Percentiles rank a stretch among this genome's conserved stretches.
phyloP scores from a whole-genome alignment of 2,113 vertebrate genomes.

The Centropus bengalensis region DNA sequence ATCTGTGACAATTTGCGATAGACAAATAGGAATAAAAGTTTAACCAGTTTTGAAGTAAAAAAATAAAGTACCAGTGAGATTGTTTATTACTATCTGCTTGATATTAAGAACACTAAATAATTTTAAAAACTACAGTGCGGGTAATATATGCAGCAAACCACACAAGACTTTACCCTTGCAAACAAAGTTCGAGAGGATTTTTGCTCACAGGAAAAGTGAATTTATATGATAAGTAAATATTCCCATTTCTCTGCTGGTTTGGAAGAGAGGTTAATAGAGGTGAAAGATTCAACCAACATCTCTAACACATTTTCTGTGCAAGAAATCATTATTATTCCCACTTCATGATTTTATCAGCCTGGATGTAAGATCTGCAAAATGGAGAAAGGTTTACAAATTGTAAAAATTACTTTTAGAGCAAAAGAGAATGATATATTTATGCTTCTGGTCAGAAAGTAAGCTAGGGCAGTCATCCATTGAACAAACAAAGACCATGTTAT shows the following conservation, averaged over 20 bases:
- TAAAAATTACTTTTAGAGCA: neutral
- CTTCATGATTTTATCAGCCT: slow-evolving; percentile 44
- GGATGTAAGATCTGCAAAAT: neutral
- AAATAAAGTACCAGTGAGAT: neutral
- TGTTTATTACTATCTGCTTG: neutral
- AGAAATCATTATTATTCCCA: slow-evolving; percentile 30
- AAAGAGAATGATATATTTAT: neutral
- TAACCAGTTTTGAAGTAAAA: slow-evolving; percentile 27
- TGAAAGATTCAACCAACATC: slow-evolving; percentile 39
- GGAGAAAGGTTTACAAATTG: neutral
- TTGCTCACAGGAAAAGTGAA: slow-evolving; percentile 44
- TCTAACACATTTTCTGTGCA: slow-evolving; percentile 27
- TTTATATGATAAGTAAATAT: slow-evolving; percentile 61
- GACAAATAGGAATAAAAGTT: neutral
- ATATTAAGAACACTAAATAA: neutral
- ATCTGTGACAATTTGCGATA: neutral
- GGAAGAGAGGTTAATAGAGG: slow-evolving; percentile 68
- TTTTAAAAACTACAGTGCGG: neutral
- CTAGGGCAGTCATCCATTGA: neutral
- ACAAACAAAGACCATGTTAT: neutral
- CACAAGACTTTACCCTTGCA: slow-evolving; percentile 1
- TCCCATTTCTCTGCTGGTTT: slow-evolving; percentile 48
- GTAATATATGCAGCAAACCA: slow-evolving; percentile 2
- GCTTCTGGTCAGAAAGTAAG: neutral
- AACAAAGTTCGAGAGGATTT: slow-evolving; percentile 32